Evolutionary conservation across 2,113 vertebrate species (phyloP).

Genomic region (Cebidichthys violaceus): DNA sequence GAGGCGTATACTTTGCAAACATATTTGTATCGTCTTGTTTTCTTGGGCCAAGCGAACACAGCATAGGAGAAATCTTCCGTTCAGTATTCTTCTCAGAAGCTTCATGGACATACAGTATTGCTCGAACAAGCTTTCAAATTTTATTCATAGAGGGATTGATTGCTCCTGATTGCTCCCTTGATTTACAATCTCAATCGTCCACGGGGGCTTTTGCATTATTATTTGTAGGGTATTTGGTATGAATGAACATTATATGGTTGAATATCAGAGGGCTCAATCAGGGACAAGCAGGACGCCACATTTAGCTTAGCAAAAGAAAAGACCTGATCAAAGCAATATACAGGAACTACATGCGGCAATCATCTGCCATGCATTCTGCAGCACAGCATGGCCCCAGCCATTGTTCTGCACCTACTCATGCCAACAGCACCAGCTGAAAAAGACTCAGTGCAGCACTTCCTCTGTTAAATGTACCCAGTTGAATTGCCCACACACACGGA

Average conservation of each 20-base stretch:
- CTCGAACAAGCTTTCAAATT: slow-evolving; percentile 37
- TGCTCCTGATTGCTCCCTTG: slow-evolving; percentile 66
- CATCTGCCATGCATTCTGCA: slow-evolving; percentile 69
- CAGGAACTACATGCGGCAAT: slow-evolving; percentile 66
- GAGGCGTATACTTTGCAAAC: background rate
- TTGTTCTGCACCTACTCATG: slow-evolving; percentile 52
- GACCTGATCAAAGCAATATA: slow-evolving; percentile 67
- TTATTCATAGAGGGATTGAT: slow-evolving; percentile 59
- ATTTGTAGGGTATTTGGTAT: slow-evolving; percentile 36
- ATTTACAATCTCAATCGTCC: slow-evolving; percentile 64
- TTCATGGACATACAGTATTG: slow-evolving; percentile 19
- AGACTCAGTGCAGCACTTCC: slow-evolving; percentile 54
- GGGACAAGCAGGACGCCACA: slow-evolving; percentile 35
- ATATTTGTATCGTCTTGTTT: background rate
- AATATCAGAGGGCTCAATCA: slow-evolving; percentile 63
- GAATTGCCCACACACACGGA: slow-evolving; percentile 51
- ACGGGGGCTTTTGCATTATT: slow-evolving; percentile 32
- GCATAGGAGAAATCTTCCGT: background rate
- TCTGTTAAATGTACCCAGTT: slow-evolving; percentile 44
- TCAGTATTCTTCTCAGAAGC: background rate
- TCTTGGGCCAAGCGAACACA: background rate
- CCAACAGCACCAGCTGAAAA: slow-evolving; percentile 65
- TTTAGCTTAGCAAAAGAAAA: slow-evolving; percentile 55
- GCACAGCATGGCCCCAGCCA: slow-evolving; percentile 51
- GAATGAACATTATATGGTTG: slow-evolving; percentile 51